phyloP scores from a whole-genome alignment of 1,140 invertebrate genomes.

The Leguminivora glycinivorella region DNA sequence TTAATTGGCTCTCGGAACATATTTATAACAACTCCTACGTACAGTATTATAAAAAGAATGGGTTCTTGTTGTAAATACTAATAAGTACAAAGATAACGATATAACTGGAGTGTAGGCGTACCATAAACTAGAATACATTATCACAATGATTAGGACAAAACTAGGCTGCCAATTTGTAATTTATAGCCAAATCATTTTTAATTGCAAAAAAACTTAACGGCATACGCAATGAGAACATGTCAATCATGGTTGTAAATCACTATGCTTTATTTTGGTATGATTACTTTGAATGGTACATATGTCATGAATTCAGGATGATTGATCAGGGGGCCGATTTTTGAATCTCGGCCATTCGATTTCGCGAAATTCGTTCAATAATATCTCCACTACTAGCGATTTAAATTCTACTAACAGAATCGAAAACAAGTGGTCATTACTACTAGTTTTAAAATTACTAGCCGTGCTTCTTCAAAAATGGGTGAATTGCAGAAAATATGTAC shows the following conservation, averaged over 20 bases:
- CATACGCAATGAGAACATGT: slow-evolving; percentile 31
- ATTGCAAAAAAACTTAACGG: slow-evolving; percentile 29
- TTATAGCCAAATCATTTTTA: slow-evolving; percentile 34
- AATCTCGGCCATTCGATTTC: too few relatives aligned
- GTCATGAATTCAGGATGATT: slow-evolving; percentile 18
- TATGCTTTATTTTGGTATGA: slow-evolving; percentile 27
- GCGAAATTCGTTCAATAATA: too few relatives aligned
- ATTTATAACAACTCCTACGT: slow-evolving; percentile 17
- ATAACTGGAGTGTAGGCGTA: slow-evolving; percentile 6
- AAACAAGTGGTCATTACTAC: too few relatives aligned
- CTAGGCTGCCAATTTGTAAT: slow-evolving; percentile 35
- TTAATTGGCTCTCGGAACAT: neutral
- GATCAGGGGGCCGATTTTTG: too few relatives aligned
- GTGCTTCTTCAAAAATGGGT: too few relatives aligned
- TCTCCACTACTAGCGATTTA: too few relatives aligned
- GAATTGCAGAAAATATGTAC: too few relatives aligned
- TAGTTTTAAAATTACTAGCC: too few relatives aligned
- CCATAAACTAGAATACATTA: slow-evolving; percentile 10
- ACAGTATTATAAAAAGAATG: slow-evolving; percentile 12
- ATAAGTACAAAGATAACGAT: neutral
- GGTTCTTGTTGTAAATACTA: neutral
- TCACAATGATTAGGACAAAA: slow-evolving; percentile 19
- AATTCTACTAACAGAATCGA: too few relatives aligned
- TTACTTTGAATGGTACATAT: neutral
- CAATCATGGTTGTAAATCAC: slow-evolving; percentile 34